Evolutionary conservation across 2,888 invertebrate species (phyloP).

Genomic region (Endomychus coccineus): DNA sequence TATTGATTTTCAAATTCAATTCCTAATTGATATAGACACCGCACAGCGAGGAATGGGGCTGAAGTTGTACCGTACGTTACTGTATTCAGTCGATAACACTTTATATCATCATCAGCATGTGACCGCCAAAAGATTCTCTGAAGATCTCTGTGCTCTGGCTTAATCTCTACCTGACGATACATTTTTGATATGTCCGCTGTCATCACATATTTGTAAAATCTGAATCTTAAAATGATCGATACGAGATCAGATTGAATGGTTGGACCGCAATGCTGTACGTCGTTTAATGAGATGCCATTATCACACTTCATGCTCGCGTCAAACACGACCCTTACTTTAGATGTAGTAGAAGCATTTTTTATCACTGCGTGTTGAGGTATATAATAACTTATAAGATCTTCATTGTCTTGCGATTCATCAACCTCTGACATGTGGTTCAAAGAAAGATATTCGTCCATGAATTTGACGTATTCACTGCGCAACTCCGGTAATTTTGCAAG

Average conservation of each 20-base stretch:
- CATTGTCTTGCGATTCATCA: not conserved
- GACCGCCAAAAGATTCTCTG: not conserved
- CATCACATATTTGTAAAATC: constrained; percentile 1
- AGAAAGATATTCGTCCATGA: constrained; percentile 2
- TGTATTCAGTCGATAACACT: not conserved
- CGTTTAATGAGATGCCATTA: not conserved
- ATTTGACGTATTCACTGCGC: not conserved
- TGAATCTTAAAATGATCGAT: not conserved
- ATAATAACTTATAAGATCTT: not conserved
- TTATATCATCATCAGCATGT: not conserved
- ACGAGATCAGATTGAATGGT: constrained; percentile 1
- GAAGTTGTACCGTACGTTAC: constrained; percentile 1
- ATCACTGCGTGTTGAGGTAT: constrained; percentile 1
- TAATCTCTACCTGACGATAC: not conserved
- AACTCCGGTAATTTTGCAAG: not conserved
- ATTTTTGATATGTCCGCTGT: not conserved
- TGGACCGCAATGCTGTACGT: not conserved
- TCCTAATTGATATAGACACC: constrained; percentile 2
- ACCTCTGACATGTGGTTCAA: not conserved
- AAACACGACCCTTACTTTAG: not conserved
- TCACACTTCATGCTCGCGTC: constrained; percentile 1
- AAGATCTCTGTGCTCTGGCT: not conserved
- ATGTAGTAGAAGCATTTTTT: not conserved
- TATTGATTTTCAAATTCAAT: not conserved
- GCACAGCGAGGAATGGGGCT: not conserved